phyloP scores from a whole-genome alignment of 2,888 invertebrate species.

The Chrysolina americana region DNA sequence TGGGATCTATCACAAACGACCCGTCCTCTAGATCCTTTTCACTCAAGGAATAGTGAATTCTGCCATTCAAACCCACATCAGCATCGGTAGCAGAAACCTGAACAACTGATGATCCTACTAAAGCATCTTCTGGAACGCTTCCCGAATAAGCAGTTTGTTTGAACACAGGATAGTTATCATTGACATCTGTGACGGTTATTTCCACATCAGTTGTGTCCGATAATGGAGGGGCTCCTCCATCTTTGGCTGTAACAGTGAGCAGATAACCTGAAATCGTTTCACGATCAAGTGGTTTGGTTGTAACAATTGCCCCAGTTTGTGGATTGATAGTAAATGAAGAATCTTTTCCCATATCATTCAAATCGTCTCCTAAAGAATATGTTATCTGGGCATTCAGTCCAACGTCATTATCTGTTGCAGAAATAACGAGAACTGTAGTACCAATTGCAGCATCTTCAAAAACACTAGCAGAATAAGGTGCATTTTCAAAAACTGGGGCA shows the following conservation, averaged over 20 bases:
- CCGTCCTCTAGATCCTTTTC: slow-evolving; percentile 86
- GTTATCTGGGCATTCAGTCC: slow-evolving; percentile 94
- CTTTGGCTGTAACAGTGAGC: slow-evolving; percentile 92
- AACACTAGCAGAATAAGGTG: slow-evolving; percentile 90
- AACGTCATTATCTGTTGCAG: slow-evolving; percentile 94
- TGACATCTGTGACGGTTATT: slow-evolving; percentile 95
- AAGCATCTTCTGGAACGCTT: slow-evolving; percentile 88
- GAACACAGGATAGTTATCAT: slow-evolving; percentile 94
- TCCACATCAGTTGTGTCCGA: slow-evolving; percentile 97
- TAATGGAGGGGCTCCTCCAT: slow-evolving; percentile 91
- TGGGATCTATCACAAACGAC: slow-evolving; percentile 92
- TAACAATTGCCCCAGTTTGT: slow-evolving; percentile 93
- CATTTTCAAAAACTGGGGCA: slow-evolving; percentile 93
- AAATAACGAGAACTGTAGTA: slow-evolving; percentile 91
- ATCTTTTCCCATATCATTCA: slow-evolving; percentile 75
- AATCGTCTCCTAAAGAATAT: slow-evolving; percentile 82
- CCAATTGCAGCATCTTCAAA: slow-evolving; percentile 95
- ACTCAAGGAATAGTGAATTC: slow-evolving; percentile 84
- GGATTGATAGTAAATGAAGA: slow-evolving; percentile 89
- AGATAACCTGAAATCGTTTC: slow-evolving; percentile 87
- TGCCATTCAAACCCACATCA: slow-evolving; percentile 90
- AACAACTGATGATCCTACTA: slow-evolving; percentile 75
- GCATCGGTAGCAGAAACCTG: slow-evolving; percentile 84
- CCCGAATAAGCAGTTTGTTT: slow-evolving; percentile 86
- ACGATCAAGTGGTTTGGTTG: slow-evolving; percentile 87